Evolutionary conservation across 2,113 vertebrate species (phyloP).

Genomic region (Eolophus roseicapilla): DNA sequence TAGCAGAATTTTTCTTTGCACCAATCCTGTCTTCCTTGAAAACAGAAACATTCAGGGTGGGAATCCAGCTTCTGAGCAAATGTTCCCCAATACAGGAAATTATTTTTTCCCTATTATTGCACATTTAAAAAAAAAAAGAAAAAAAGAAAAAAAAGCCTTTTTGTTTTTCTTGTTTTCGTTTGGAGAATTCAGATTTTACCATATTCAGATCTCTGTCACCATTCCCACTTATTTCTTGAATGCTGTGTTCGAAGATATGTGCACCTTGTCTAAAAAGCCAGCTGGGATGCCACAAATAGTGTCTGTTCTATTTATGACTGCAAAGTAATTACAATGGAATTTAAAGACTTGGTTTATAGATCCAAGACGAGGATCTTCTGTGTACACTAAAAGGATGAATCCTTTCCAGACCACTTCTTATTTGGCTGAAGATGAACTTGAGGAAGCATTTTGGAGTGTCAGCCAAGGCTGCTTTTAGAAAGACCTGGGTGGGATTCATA

Average conservation of each 20-base stretch:
- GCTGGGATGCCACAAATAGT: constrained; percentile 77
- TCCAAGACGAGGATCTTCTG: constrained; percentile 78
- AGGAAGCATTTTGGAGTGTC: constrained; percentile 76
- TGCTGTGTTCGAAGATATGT: constrained; percentile 54
- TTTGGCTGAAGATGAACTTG: constrained; percentile 76
- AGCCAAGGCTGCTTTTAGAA: constrained; percentile 79
- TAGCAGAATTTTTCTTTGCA: not conserved
- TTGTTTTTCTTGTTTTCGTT: not conserved
- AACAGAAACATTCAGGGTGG: constrained; percentile 27
- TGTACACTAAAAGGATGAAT: constrained; percentile 80
- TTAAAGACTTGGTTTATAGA: constrained; percentile 80
- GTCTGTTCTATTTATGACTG: constrained; percentile 77
- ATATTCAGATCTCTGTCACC: not conserved
- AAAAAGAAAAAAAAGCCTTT: not conserved
- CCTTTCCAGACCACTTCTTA: constrained; percentile 81
- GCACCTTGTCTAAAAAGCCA: constrained; percentile 74
- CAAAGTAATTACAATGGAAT: constrained; percentile 81
- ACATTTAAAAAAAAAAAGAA: not conserved
- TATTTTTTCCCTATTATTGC: not conserved
- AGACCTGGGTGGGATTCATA: constrained; percentile 80
- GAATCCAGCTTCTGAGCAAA: constrained; percentile 38
- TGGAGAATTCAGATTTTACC: not conserved
- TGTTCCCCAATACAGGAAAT: not conserved
- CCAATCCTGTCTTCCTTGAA: not conserved
- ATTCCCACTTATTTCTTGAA: not conserved